Conservation (phyloP, 2,113 vertebrate species). For the Spilogale gracilis region DNA sequence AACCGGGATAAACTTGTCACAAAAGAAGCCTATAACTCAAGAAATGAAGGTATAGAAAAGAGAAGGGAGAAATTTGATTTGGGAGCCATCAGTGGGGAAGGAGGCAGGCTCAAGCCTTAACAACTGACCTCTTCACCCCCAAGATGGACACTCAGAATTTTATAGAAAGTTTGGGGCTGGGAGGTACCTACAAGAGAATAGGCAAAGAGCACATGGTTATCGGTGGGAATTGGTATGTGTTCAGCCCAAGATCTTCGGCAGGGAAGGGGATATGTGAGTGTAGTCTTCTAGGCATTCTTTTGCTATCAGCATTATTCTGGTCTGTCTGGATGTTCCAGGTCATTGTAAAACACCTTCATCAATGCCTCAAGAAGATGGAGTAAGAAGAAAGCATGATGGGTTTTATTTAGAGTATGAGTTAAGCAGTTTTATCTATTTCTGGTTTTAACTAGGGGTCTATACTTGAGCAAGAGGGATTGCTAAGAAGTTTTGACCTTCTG, state of each 20-base stretch:
- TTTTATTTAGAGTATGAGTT: not conserved
- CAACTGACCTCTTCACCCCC: not conserved
- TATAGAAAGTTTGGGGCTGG: not conserved
- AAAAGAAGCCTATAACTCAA: not conserved
- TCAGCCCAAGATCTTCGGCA: not conserved
- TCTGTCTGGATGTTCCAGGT: not conserved
- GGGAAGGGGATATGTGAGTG: not conserved
- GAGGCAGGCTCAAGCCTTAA: not conserved
- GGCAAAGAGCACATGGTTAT: not conserved
- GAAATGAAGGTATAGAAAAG: not conserved
- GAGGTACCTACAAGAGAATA: not conserved
- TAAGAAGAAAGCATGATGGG: not conserved
- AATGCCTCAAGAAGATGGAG: not conserved
- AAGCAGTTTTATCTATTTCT: not conserved
- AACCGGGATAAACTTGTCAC: not conserved
- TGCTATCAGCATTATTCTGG: not conserved
- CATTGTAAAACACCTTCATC: not conserved
- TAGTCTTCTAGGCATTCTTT: not conserved
- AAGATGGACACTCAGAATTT: not conserved
- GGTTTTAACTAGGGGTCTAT: not conserved
- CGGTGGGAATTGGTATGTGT: not conserved
- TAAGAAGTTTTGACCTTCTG: not conserved
- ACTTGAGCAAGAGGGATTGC: not conserved
- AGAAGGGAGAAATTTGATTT: not conserved
- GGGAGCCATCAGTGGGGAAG: not conserved